Evolutionary conservation across 1,140 invertebrate genomes (phyloP).

Genomic region (Bombus sibiricus): DNA sequence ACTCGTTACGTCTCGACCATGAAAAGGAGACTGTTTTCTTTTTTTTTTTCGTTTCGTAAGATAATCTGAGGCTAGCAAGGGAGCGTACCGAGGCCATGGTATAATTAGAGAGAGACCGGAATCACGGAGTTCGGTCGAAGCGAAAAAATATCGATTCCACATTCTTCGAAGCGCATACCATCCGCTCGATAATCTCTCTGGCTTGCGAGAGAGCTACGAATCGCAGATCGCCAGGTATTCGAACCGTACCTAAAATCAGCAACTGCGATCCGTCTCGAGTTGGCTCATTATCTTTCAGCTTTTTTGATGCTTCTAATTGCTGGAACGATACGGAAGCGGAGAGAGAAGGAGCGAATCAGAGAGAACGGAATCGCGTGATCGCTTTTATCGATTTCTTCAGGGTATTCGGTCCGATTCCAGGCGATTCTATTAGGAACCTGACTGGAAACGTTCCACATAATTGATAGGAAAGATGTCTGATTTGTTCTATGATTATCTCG

Average conservation of each 20-base stretch:
- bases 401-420: neutral
- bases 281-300: conserved; percentile 38
- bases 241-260: conserved; percentile 51
- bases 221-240: neutral
- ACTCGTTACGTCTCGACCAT: neutral
- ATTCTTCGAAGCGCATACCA: conserved; percentile 44
- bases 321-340: neutral
- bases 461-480: conserved; percentile 15
- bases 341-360: too few species aligned
- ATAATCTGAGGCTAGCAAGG: conserved; percentile 30
- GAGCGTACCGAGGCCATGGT: conserved; percentile 14
- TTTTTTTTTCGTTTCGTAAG: conserved; percentile 28
- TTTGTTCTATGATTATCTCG: conserved; percentile 10
- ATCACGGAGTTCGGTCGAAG: conserved; percentile 19
- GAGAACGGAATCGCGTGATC: conserved; percentile 7
- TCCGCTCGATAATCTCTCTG: conserved; percentile 39
- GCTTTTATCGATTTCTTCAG: neutral
- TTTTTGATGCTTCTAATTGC: conserved; percentile 49
- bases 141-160: conserved; percentile 39
- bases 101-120: conserved; percentile 43
- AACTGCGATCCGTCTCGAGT: conserved; percentile 44
- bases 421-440: conserved; percentile 9
- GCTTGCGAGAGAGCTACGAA: conserved; percentile 7
- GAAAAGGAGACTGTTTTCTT: neutral
- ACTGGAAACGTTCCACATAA: neutral